Base-by-base conservation (phyloP, 2,113 vertebrate genomes). In the Limanda limanda region DNA sequence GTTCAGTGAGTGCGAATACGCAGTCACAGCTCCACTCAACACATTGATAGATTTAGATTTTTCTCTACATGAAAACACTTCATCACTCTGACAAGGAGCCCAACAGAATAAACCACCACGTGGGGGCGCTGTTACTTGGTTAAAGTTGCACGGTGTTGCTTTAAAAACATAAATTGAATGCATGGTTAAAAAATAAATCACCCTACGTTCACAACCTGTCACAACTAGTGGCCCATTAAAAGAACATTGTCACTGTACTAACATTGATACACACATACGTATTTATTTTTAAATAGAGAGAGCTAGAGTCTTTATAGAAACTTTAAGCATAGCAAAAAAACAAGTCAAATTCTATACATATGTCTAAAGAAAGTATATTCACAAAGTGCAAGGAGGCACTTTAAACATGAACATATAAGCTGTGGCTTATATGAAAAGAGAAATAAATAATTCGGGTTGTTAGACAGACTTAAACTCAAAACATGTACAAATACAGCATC, bases 351-450 rank as follows among this genome's bases (percentile, higher is more conserved):
- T 78, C 82, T 86, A 90, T 64, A 51, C 31, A 31, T 31, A 31
- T 31, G 67, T 83, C 88, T 90, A 86, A 63, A 79, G 64, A 89
- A 24, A 61, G 37, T 89, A 89, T 93, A 81, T 91, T 92, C 86
- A 93, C 89, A 93, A 94, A 94, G 94, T 95, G 94, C 94, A 93
- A 93, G 80, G 90, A 95, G 93, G 94, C 94, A 95, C 94, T 94
- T 95, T 93, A 91, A 94, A 89, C 66, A 88, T 79, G 86, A 87
- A 73, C 42, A 79, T 78, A 31, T 31, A 7, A 31, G 31, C 89
- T 65, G 76, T 71, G 52, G 73, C 86, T 84, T 78, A 71, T 67
- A 58, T 76, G 55, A 87, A 86, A 72, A 79, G 37, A 68, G 48
- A 67, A 81, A 64, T 40, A 47, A 83, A 78, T 66, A 64, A 80